These are phyloP conservation scores for Gonocerus acuteangulatus DNA, from an alignment of 2,888 invertebrate species.

Conservation along the genomic window DNA sequence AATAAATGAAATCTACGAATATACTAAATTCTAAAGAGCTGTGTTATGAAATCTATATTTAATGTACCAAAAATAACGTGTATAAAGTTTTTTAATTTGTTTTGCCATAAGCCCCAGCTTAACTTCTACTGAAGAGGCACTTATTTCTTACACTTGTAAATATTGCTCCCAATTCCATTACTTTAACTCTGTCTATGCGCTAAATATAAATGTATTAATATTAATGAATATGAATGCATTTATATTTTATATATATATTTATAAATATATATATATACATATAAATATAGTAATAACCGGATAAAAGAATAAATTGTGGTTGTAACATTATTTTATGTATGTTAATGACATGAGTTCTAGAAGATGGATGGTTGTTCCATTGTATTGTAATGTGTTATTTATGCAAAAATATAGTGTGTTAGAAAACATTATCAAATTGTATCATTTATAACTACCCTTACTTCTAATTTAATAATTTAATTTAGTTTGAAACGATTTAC, in stretches of 20 bases:
- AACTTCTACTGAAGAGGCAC: constrained; percentile 4
- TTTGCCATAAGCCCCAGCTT: background rate
- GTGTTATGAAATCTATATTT: no score
- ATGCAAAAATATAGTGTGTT: constrained; percentile 35
- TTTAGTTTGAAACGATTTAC: no score
- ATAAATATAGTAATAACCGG: constrained; percentile 22
- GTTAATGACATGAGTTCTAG: constrained; percentile 28
- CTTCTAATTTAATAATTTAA: no score
- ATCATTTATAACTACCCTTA: background rate
- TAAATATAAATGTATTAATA: constrained; percentile 17
- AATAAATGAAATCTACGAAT: no score
- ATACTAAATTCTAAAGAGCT: no score
- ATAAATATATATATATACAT: constrained; percentile 13
- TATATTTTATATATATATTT: constrained; percentile 12
- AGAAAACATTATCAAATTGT: constrained; percentile 14
- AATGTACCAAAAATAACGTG: no score
- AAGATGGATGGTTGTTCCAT: constrained; percentile 33
- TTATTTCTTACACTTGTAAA: background rate
- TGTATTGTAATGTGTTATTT: constrained; percentile 37
- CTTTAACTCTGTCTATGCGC: constrained; percentile 14
- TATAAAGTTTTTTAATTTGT: no score
- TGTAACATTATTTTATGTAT: constrained; percentile 29
- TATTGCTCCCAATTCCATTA: constrained; percentile 15
- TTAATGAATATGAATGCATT: background rate
- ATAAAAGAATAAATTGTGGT: constrained; percentile 25